A percentile compares a stretch with the other conserved stretches of the same genome.
Conservation (phyloP, 1,140 invertebrate species). For the Chrysoperla carnea region DNA sequence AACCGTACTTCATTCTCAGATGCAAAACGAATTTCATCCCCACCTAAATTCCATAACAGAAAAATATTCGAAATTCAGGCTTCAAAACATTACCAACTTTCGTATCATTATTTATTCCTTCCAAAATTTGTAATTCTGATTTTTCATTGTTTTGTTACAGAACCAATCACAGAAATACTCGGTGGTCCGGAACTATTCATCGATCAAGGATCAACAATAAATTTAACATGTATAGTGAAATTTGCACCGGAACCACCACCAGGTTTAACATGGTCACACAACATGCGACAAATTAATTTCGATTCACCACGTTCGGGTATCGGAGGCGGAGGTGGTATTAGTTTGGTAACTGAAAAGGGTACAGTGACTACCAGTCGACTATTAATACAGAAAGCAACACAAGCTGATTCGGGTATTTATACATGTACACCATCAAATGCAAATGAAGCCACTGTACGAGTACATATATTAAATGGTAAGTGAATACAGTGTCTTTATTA, state of each 20-base stretch:
- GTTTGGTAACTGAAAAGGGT: slow-evolving; percentile 62
- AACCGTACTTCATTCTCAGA: too few relatives aligned
- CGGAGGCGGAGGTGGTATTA: slow-evolving; percentile 27
- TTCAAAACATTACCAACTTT: too few relatives aligned
- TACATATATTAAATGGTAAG: slow-evolving; percentile 72
- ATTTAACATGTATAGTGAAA: slow-evolving; percentile 67
- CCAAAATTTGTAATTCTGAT: too few relatives aligned
- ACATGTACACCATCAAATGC: slow-evolving; percentile 67
- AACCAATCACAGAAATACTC: slow-evolving; percentile 66
- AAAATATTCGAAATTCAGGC: too few relatives aligned
- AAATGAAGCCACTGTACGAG: slow-evolving; percentile 49
- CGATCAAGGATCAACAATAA: slow-evolving; percentile 73
- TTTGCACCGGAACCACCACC: slow-evolving; percentile 66
- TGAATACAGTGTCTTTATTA: background rate
- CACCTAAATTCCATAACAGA: too few relatives aligned
- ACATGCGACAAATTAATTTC: slow-evolving; percentile 61
- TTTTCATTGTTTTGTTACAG: slow-evolving; percentile 43
- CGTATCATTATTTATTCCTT: too few relatives aligned
- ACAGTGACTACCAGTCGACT: slow-evolving; percentile 59
- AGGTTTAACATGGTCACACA: slow-evolving; percentile 63
- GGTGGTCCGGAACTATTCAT: slow-evolving; percentile 68
- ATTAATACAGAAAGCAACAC: slow-evolving; percentile 58
- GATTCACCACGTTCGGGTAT: slow-evolving; percentile 52
- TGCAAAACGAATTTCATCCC: too few relatives aligned
- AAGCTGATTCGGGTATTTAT: slow-evolving; percentile 53